phyloP scores from a whole-genome alignment of 2,888 invertebrate genomes.

The Monochamus alternatus region DNA sequence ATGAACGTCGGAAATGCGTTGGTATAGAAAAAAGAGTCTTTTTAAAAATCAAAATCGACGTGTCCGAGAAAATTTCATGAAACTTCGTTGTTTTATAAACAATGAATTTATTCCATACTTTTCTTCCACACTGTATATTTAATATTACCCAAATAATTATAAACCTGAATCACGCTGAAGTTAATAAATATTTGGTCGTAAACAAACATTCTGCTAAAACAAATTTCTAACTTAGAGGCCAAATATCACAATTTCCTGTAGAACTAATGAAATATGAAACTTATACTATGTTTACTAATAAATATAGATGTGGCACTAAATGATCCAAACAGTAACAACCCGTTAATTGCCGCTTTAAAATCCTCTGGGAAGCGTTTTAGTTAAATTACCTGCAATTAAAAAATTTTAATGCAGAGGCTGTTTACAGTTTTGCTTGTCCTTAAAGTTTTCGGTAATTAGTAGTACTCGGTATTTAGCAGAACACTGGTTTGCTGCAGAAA shows the following conservation, averaged over 20 bases:
- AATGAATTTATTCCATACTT: too few species aligned
- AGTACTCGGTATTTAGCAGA: not conserved
- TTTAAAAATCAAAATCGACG: too few species aligned
- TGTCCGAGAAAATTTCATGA: too few species aligned
- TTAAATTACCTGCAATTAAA: conserved; percentile 27
- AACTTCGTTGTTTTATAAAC: too few species aligned
- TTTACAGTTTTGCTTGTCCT: conserved; percentile 17
- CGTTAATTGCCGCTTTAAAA: conserved; percentile 26
- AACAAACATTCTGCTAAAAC: conserved; percentile 22
- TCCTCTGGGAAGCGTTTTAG: conserved; percentile 7
- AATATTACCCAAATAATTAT: too few species aligned
- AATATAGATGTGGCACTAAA: conserved; percentile 29
- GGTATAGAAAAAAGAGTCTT: too few species aligned
- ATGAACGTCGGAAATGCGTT: too few species aligned
- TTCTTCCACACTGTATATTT: too few species aligned
- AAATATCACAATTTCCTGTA: conserved; percentile 39
- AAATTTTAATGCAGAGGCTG: conserved; percentile 3
- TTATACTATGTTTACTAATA: conserved; percentile 33
- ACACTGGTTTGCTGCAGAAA: not conserved
- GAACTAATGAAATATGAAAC: conserved; percentile 31
- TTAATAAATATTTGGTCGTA: conserved; percentile 27
- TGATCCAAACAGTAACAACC: conserved; percentile 8
- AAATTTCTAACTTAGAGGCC: conserved; percentile 29
- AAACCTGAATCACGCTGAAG: too few species aligned
- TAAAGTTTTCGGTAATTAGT: not conserved